Base-by-base conservation (phyloP, 1,140 invertebrate species). In the Trichonephila clavata region DNA sequence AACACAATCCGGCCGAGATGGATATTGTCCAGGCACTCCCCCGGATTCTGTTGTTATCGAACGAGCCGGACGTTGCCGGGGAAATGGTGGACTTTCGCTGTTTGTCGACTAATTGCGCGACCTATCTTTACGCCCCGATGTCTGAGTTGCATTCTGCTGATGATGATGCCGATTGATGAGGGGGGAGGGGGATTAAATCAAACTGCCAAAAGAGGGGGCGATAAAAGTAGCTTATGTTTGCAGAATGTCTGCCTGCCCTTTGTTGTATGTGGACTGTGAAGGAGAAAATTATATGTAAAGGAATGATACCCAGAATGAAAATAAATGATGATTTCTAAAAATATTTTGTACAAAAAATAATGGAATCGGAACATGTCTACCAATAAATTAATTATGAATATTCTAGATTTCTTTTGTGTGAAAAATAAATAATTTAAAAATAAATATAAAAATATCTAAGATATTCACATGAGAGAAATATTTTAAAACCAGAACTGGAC, bases 1-100 rank as follows among this genome's bases (percentile, higher is more conserved):
- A 83, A 92, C 90, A 92, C 90, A 92, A 92, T 92, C 89, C 65
- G 57, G 68, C 71, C 68, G 86, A 90, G 88, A 92, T 92, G 90
- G 90, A 92, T 92, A 92, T 65, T 92, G 90, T 92, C 90, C 90
- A 84, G 71, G 20, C 60, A 80, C 80, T 57, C 90, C 80, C 90
- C 27, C 60, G 77, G 50, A 50, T 27, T 65, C n/a, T 83, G 90
- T 63, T 84, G 90, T 92, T 92, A 84, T 92, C 81, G 81, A 84
- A 59, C 77, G 57, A 16, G 77, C 77, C 90, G 90, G 90, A 92
- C 90, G 90, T 92, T 92, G 77, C 90, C 80, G 7, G 90, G 81
- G 90, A 84, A 92, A 92, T 83, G 77, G 77, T 92, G 90, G 90
- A 84, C 89, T 57, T 80, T 59, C 87, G 77, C 57, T 92, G 90